Percentiles rank a stretch among this genome's conserved stretches.
These are phyloP conservation scores for Colius striatus DNA, from an alignment of 2,113 vertebrate genomes.

Conservation along the genomic window DNA sequence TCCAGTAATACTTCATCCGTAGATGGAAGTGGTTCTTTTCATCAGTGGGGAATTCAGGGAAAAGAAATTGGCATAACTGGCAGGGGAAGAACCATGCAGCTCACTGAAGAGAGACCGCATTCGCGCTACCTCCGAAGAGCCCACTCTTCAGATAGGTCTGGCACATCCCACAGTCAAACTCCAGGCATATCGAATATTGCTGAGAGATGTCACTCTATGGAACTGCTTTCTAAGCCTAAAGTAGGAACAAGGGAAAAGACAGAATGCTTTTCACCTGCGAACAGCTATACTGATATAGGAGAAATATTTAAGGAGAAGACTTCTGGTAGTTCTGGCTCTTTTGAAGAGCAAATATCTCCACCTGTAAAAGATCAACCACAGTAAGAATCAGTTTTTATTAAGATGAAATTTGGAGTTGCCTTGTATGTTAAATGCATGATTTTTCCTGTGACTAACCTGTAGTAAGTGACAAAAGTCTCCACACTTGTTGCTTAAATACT, in stretches of 20 bases:
- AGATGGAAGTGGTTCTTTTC: slow-evolving; percentile 74
- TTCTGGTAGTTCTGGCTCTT: slow-evolving; percentile 53
- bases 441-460: background rate
- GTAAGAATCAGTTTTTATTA: slow-evolving; percentile 75
- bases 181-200: slow-evolving; percentile 47
- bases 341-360: slow-evolving; percentile 78
- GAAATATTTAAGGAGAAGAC: slow-evolving; percentile 79
- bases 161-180: slow-evolving; percentile 58
- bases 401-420: background rate
- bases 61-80: slow-evolving; percentile 45
- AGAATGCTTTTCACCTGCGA: slow-evolving; percentile 71
- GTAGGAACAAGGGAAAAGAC: slow-evolving; percentile 51
- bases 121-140: slow-evolving; percentile 91
- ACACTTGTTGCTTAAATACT: background rate
- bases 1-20: slow-evolving; percentile 65
- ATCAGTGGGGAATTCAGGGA: slow-evolving; percentile 65
- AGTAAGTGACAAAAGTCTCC: background rate
- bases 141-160: slow-evolving; percentile 90
- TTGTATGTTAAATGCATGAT: background rate
- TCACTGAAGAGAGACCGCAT: slow-evolving; percentile 79
- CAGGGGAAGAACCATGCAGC: slow-evolving; percentile 67
- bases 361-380: slow-evolving; percentile 82
- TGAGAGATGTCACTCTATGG: slow-evolving; percentile 89
- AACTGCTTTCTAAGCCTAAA: slow-evolving; percentile 78
- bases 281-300: slow-evolving; percentile 67